Evolutionary conservation across 2,113 vertebrate genomes (phyloP).

Genomic region (Silurus meridionalis): DNA sequence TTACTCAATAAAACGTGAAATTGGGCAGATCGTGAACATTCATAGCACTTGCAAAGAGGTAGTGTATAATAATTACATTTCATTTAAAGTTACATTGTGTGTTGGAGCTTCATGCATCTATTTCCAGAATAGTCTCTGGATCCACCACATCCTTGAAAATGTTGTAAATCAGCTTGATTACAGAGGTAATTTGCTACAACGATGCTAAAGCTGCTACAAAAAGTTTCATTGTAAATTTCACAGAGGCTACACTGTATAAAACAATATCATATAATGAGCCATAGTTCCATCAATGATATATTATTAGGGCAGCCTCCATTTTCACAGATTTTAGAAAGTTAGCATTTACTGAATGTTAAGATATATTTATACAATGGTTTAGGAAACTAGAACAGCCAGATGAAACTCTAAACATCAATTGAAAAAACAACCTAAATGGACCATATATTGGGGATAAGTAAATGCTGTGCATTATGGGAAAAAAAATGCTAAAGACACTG

Average conservation of each 20-base stretch:
- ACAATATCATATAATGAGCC: not conserved
- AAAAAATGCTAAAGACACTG: not conserved
- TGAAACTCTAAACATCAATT: too few relatives aligned
- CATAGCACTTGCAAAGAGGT: not conserved
- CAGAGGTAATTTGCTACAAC: not conserved
- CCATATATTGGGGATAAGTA: not conserved
- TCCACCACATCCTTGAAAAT: not conserved
- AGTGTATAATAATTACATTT: not conserved
- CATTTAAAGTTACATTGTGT: not conserved
- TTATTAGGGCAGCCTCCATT: not conserved
- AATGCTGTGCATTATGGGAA: not conserved
- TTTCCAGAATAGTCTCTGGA: not conserved
- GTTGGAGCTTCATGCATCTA: not conserved
- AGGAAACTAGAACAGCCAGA: not conserved
- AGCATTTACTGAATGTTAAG: not conserved
- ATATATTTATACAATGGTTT: not conserved
- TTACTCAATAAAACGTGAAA: not conserved
- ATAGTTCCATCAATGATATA: not conserved
- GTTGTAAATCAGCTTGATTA: not conserved
- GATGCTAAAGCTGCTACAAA: not conserved
- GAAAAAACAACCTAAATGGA: slow-evolving; percentile 20
- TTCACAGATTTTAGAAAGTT: not conserved
- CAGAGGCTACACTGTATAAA: not conserved
- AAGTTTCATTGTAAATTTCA: not conserved
- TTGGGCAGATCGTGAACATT: not conserved